Conservation (phyloP, 2,113 vertebrate species). For the Megaceryle maxima region DNA sequence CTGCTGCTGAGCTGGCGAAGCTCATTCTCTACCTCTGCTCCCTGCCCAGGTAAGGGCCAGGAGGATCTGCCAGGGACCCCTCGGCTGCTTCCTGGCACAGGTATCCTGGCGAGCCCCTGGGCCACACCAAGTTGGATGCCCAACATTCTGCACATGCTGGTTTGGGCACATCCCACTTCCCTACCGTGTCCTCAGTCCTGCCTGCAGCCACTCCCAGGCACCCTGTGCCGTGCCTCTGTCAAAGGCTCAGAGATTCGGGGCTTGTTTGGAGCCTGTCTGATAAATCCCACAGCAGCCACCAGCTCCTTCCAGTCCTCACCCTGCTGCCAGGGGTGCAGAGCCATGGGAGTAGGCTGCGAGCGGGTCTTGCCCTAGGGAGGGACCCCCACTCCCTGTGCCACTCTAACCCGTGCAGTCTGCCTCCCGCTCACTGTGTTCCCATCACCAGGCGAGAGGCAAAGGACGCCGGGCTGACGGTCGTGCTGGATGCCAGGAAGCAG, state of each 20-base stretch:
- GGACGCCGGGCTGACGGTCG: conserved; percentile 75
- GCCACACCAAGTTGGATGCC: background rate
- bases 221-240: background rate
- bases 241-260: too few species aligned
- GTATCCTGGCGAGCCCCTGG: background rate
- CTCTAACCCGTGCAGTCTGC: background rate
- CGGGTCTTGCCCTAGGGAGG: fast-evolving
- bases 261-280: too few species aligned
- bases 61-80: background rate
- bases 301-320: background rate
- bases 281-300: background rate
- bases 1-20: conserved; percentile 72
- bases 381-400: background rate
- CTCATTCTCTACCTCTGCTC: conserved; percentile 84
- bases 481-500: conserved; percentile 85
- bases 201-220: fast-evolving
- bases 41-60: conserved; percentile 80
- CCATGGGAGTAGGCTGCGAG: background rate
- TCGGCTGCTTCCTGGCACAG: fast-evolving
- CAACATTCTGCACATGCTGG: background rate
- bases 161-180: background rate
- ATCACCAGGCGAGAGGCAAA: conserved; percentile 75
- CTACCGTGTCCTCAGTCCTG: fast-evolving
- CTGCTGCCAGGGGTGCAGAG: background rate
- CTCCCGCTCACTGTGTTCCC: background rate